These are phyloP conservation scores for Neosilurus hyrtlii DNA, from an alignment of 2,797 vertebrate species.

Conservation along the genomic window DNA sequence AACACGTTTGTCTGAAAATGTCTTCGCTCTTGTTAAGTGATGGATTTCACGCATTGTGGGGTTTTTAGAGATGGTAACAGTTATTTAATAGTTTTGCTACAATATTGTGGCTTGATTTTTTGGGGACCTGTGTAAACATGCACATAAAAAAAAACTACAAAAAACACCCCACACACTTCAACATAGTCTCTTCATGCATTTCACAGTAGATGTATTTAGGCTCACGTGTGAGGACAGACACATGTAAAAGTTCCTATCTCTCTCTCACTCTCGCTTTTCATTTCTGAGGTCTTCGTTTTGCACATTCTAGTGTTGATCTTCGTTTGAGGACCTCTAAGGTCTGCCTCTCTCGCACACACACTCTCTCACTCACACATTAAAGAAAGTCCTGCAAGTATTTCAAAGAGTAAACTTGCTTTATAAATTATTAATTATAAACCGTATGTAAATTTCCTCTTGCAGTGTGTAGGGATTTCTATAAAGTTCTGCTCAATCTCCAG, in stretches of 20 bases:
- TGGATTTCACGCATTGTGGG: no score
- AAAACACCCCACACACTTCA: neutral
- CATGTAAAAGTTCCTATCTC: neutral
- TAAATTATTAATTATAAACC: conserved; percentile 28
- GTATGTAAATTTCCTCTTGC: neutral
- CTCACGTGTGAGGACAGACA: neutral
- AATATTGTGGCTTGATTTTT: no score
- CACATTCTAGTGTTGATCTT: neutral
- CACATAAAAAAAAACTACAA: no score
- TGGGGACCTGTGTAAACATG: no score
- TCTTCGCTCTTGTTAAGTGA: no score
- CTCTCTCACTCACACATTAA: neutral
- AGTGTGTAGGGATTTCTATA: neutral
- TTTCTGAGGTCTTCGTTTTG: neutral
- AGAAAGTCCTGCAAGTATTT: neutral
- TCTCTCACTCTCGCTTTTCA: neutral
- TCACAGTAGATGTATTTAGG: neutral
- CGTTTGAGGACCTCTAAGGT: neutral
- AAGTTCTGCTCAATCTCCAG: neutral
- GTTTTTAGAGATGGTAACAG: no score
- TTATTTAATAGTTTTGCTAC: no score
- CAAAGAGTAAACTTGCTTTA: neutral
- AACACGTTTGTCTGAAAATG: no score
- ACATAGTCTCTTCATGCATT: neutral
- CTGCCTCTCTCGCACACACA: neutral